Conservation (phyloP, 2,888 invertebrate genomes). For the Sycophila texana region DNA sequence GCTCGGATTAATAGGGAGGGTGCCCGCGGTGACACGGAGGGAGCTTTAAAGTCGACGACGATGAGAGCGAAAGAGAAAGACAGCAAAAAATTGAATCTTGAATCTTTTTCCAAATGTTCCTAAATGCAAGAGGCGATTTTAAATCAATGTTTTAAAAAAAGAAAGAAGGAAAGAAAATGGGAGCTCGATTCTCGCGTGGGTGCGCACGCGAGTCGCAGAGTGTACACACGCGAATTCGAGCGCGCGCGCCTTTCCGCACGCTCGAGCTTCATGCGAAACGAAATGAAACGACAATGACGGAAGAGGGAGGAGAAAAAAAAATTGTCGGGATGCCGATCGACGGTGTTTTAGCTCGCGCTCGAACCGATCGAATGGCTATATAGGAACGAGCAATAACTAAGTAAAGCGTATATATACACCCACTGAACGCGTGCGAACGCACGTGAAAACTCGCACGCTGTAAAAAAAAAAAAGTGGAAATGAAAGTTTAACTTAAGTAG, state of each 20-base stretch:
- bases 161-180: no score
- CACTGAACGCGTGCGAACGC: background rate
- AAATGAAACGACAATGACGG: slow-evolving; percentile 56
- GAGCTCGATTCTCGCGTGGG: background rate
- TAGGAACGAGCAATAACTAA: slow-evolving; percentile 40
- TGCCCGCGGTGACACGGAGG: background rate
- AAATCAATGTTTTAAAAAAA: slow-evolving; percentile 28
- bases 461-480: background rate
- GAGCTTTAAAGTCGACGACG: no score
- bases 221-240: background rate
- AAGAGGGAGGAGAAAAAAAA: slow-evolving; percentile 11
- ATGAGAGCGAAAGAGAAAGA: slow-evolving; percentile 10
- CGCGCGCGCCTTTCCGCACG: slow-evolving; percentile 20
- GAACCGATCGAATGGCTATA: background rate
- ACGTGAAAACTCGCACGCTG: background rate
- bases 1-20: background rate
- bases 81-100: slow-evolving; percentile 34
- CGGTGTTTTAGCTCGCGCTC: background rate
- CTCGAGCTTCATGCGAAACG: slow-evolving; percentile 45
- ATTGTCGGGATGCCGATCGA: slow-evolving; percentile 36
- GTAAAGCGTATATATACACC: background rate
- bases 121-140: slow-evolving; percentile 52
- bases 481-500: slow-evolving; percentile 21
- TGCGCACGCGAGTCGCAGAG: no score
- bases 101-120: slow-evolving; percentile 57